These are phyloP conservation scores for Lycaon pictus DNA, from an alignment of 2,113 vertebrate species.

Conservation along the genomic window DNA sequence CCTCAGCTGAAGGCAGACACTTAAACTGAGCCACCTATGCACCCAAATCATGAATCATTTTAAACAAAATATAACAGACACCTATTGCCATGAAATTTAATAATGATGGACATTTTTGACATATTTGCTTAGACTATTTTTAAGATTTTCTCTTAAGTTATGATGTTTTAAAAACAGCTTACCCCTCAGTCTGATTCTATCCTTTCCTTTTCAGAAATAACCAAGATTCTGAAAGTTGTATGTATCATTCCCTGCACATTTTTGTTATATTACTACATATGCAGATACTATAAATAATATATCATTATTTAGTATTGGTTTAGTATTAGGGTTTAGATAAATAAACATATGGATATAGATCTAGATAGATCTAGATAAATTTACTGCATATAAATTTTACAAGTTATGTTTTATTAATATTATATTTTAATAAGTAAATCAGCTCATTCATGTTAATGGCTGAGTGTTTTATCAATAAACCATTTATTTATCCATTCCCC, in stretches of 20 bases:
- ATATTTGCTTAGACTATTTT: not conserved
- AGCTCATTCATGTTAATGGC: not conserved
- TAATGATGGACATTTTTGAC: not conserved
- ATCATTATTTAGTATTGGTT: not conserved
- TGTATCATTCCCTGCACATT: not conserved
- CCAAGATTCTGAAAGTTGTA: not conserved
- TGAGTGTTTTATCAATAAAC: not conserved
- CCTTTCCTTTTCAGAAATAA: not conserved
- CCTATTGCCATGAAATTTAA: not conserved
- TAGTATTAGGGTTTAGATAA: not conserved
- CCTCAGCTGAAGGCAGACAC: not conserved
- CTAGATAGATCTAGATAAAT: not conserved
- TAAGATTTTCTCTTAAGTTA: not conserved
- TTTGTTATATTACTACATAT: not conserved
- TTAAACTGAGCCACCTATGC: not conserved
- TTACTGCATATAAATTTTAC: not conserved
- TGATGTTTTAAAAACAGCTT: not conserved
- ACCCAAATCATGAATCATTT: not conserved
- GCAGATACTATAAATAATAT: not conserved
- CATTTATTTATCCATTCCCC: not conserved
- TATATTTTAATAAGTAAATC: constrained; percentile 12
- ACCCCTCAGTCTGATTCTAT: not conserved
- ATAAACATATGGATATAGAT: not conserved
- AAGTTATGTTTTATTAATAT: not conserved
- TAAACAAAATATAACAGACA: not conserved